Evolutionary conservation across 2,797 vertebrate species (phyloP).

Genomic region (Pipistrellus nathusii): DNA sequence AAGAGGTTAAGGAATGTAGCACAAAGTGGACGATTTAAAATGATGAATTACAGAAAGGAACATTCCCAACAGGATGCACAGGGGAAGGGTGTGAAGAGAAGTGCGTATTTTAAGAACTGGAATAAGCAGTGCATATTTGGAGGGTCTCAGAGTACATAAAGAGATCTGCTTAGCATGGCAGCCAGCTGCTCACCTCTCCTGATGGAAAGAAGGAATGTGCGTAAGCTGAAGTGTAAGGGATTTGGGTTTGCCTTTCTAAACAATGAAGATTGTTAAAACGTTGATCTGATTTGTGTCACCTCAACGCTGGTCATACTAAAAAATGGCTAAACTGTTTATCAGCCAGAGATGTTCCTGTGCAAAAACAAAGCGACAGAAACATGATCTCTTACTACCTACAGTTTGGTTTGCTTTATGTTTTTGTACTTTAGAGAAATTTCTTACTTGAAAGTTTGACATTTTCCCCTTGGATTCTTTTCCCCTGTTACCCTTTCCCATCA

Average conservation of each 20-base stretch:
- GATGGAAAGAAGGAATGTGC: constrained; percentile 49
- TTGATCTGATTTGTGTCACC: constrained; percentile 60
- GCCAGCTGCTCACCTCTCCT: constrained; percentile 76
- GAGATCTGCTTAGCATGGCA: constrained; percentile 65
- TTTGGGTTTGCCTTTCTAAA: constrained; percentile 32
- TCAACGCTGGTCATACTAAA: neutral
- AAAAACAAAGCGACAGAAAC: constrained; percentile 4
- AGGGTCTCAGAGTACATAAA: constrained; percentile 74
- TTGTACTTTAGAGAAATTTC: constrained; percentile 54
- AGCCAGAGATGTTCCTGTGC: constrained; percentile 5
- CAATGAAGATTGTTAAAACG: constrained; percentile 51
- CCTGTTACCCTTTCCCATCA: neutral
- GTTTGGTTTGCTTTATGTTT: constrained; percentile 51
- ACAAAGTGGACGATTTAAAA: constrained; percentile 48
- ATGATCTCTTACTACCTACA: constrained; percentile 20
- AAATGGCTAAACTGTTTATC: constrained; percentile 45
- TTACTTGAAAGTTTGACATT: constrained; percentile 42
- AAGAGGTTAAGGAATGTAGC: constrained; percentile 9
- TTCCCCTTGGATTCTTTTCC: neutral
- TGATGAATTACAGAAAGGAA: constrained; percentile 70
- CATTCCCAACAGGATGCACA: constrained; percentile 72
- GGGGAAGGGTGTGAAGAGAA: constrained; percentile 75
- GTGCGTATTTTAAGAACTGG: constrained; percentile 75
- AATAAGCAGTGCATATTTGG: constrained; percentile 68
- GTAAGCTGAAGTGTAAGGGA: constrained; percentile 34